A percentile compares a stretch with the other conserved stretches of the same genome.
These are phyloP conservation scores for Halocynthia roretzi DNA, from an alignment of 23 tunicate genomes.

Conservation along the genomic window DNA sequence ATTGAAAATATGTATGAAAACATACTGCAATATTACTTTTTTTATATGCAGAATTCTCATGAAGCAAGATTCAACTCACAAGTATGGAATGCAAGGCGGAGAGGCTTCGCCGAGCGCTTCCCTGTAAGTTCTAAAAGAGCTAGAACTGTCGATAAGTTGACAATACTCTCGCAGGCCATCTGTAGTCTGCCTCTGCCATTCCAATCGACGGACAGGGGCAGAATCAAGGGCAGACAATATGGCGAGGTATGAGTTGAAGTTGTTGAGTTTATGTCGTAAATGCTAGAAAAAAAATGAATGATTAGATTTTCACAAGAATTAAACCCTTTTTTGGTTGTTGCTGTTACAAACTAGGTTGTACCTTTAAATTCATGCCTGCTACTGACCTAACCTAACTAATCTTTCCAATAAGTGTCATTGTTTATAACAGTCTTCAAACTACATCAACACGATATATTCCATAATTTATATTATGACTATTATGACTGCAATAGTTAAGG, in stretches of 20 bases:
- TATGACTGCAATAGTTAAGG: too few relatives aligned
- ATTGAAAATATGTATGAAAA: neutral
- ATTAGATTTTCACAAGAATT: too few relatives aligned
- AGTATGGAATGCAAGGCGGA: conserved; percentile 80
- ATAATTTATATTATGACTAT: too few relatives aligned
- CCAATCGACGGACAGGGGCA: conserved; percentile 83
- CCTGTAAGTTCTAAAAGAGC: conserved; percentile 81
- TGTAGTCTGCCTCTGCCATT: conserved; percentile 86
- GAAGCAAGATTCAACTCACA: conserved; percentile 39
- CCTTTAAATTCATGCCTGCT: too few relatives aligned
- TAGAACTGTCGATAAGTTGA: conserved; percentile 80
- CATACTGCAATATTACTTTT: neutral
- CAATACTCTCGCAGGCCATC: conserved; percentile 93
- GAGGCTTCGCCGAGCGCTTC: conserved; percentile 73
- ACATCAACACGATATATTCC: too few relatives aligned
- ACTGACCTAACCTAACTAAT: too few relatives aligned
- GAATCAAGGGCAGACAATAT: conserved; percentile 88
- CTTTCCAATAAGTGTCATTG: too few relatives aligned
- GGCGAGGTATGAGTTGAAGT: conserved; percentile 92
- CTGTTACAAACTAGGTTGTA: too few relatives aligned
- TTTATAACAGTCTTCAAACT: too few relatives aligned
- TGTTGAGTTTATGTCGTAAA: conserved; percentile 68
- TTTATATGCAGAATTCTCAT: neutral
- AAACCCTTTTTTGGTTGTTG: too few relatives aligned
- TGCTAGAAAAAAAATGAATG: conserved; percentile 37